Evolutionary conservation across 2,888 invertebrate species (phyloP).

Genomic region (Lacanobia oleracea): DNA sequence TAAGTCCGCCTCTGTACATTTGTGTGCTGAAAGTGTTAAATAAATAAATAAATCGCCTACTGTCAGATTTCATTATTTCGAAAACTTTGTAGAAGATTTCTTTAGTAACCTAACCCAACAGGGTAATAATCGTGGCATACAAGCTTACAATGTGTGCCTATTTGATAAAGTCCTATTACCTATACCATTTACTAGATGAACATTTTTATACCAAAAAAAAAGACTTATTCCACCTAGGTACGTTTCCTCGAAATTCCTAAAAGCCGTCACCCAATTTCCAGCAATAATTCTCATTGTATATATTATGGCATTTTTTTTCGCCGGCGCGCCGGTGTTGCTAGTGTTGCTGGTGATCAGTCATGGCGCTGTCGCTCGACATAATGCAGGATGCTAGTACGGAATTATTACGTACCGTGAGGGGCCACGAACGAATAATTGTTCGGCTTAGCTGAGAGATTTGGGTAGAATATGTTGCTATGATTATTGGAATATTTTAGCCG

Average conservation of each 20-base stretch:
- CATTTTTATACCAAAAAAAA: background rate
- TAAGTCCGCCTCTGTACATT: too few relatives aligned
- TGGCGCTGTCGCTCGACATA: slow-evolving; percentile 77
- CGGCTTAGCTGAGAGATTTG: slow-evolving; percentile 53
- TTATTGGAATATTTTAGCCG: slow-evolving; percentile 31
- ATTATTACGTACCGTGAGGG: slow-evolving; percentile 76
- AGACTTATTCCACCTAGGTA: background rate
- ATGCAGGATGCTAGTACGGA: slow-evolving; percentile 79
- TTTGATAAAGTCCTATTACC: too few relatives aligned
- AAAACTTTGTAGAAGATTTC: background rate
- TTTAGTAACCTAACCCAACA: background rate
- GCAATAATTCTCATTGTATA: slow-evolving; percentile 43
- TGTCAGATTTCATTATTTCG: background rate
- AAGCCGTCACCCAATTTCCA: slow-evolving; percentile 41
- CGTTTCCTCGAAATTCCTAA: slow-evolving; percentile 19
- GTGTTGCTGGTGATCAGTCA: slow-evolving; percentile 78
- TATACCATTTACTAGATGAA: too few relatives aligned
- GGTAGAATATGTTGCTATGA: slow-evolving; percentile 34
- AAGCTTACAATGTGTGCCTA: too few relatives aligned
- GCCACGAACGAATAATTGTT: slow-evolving; percentile 63
- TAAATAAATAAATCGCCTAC: too few relatives aligned
- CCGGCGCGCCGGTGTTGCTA: slow-evolving; percentile 59
- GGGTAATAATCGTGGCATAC: too few relatives aligned
- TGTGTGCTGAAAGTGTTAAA: too few relatives aligned
- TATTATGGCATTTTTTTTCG: slow-evolving; percentile 58